A percentile compares a stretch with the other conserved stretches of the same genome.
Evolutionary conservation across 1,140 invertebrate species (phyloP).

Genomic region (Colletes gigas): DNA sequence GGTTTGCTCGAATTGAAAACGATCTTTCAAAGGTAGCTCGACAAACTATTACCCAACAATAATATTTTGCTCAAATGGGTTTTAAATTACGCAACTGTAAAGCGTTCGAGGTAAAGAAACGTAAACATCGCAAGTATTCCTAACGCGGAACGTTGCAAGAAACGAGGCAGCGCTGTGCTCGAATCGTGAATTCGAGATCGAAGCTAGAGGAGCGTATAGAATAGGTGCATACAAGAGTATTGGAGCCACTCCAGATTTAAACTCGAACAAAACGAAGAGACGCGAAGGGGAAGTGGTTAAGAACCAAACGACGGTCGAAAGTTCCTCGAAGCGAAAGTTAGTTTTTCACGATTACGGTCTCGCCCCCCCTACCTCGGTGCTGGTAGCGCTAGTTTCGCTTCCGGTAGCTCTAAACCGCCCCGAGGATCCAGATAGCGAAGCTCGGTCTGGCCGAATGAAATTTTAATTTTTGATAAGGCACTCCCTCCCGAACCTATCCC

Average conservation of each 20-base stretch:
- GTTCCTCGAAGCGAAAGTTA: constrained; percentile 60
- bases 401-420: constrained; percentile 40
- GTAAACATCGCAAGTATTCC: too few species aligned
- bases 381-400: constrained; percentile 40
- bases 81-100: too few species aligned
- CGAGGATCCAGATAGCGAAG: constrained; percentile 62
- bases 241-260: constrained; percentile 24
- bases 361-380: constrained; percentile 10
- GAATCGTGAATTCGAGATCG: constrained; percentile 40
- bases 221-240: too few species aligned
- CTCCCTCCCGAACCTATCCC: constrained; percentile 53
- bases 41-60: too few species aligned
- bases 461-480: constrained; percentile 79
- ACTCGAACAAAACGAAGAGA: constrained; percentile 47
- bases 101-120: too few species aligned
- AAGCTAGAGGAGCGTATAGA: too few species aligned
- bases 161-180: background rate
- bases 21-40: background rate
- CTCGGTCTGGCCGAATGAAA: constrained; percentile 73
- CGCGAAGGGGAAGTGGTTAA: background rate
- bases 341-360: constrained; percentile 67
- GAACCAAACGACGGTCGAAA: constrained; percentile 41
- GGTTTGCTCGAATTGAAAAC: constrained; percentile 14
- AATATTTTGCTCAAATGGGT: too few species aligned
- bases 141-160: too few species aligned